Base-by-base conservation (phyloP, 2,888 invertebrate genomes). In the Neuroscelio doddi region DNA sequence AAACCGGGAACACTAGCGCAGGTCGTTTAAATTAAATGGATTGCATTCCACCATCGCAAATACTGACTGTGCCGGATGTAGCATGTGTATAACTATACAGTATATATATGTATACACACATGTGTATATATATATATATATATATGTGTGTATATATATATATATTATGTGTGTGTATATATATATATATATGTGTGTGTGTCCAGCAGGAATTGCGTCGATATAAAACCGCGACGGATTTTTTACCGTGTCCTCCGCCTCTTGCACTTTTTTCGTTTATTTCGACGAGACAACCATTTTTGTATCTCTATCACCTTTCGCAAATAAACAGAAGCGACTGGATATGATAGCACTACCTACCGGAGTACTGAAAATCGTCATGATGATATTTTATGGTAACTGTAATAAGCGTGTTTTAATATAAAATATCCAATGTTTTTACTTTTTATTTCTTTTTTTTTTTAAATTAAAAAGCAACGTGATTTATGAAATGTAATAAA, bases 21-120 rank as follows among this genome's bases (percentile, higher is more conserved):
- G 53, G 65, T 72, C 72, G 73, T 72, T 76, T 72, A 74, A 76
- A 76, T 74, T 72, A 75, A 76, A 76, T 69, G 71, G 69, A 76
- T 76, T 71, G 71, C 74, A 72, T 74, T 73, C 65, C 71, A 53
- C 36, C 39, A 61, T 64, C 52, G 69, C 72, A 64, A 72, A 71
- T 64, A 63, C 64, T 66, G 51, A 14, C 47, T 55, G 57, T 57
- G 53, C 66, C 66, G 68, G 62, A 69, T 69, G 64, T 64, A 62
- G 53, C 53, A 52, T 55, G 59, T 47, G 46, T 59, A 52, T 12
- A 49, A 41, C 51, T 51, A 46, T 5, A 5, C 21, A 3, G 21
- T 5, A 2, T 21, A 45, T 21, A 34, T 5, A 5, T 5, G 39
- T 30, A 24, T 24, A 32, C 4, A 12, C 34, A n/a, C 53, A 52